phyloP scores from a whole-genome alignment of 1,140 invertebrate genomes.

The Argopecten irradians region DNA sequence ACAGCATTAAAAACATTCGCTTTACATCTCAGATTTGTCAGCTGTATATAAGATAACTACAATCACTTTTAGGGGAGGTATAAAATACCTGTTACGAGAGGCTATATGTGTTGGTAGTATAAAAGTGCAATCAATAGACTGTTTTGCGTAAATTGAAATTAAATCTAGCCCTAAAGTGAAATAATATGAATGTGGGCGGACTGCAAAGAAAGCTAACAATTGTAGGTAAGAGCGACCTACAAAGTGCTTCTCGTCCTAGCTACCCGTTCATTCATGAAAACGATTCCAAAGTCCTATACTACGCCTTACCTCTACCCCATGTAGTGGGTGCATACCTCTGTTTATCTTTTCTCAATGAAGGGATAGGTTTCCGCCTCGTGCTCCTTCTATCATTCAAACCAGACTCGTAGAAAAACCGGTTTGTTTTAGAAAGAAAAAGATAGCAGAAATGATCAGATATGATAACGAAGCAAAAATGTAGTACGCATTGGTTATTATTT shows the following conservation, averaged over 20 bases:
- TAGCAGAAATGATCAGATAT: background rate
- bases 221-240: background rate
- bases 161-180: too few species aligned
- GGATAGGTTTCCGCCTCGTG: background rate
- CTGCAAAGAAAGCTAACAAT: background rate
- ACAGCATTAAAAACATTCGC: background rate
- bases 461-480: background rate
- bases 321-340: background rate
- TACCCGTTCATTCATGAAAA: constrained; percentile 22
- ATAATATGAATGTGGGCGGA: background rate
- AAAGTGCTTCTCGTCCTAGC: background rate
- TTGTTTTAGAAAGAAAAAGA: background rate
- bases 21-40: background rate
- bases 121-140: too few species aligned
- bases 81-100: too few species aligned
- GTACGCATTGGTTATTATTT: too few species aligned
- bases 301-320: background rate
- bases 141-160: too few species aligned
- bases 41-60: too few species aligned
- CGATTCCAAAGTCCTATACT: background rate
- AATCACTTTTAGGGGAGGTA: too few species aligned
- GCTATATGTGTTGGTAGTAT: too few species aligned
- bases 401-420: background rate
- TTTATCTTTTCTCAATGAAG: background rate
- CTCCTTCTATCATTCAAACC: background rate